Conservation (phyloP, 2,888 invertebrate species). For the Agelastica alni region DNA sequence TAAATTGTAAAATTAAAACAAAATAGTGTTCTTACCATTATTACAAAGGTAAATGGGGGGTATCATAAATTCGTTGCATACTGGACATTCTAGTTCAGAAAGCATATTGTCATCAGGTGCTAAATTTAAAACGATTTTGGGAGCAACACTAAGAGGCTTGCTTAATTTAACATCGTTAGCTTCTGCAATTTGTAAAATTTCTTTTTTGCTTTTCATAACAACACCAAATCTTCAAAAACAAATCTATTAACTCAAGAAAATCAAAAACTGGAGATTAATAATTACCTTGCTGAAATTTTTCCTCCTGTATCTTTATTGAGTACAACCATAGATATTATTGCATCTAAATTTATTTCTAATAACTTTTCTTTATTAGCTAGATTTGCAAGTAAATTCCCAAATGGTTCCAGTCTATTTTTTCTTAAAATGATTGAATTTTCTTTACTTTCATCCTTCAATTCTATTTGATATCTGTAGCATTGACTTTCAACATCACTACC, state of each 20-base stretch:
- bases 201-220: slow-evolving; percentile 36
- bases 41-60: slow-evolving; percentile 40
- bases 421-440: slow-evolving; percentile 37
- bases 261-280: too few relatives aligned
- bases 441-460: slow-evolving; percentile 33
- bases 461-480: slow-evolving; percentile 33
- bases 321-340: slow-evolving; percentile 28
- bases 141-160: slow-evolving; percentile 13
- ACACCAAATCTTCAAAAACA: slow-evolving; percentile 33
- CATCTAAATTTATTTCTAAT: slow-evolving; percentile 32
- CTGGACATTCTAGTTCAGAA: slow-evolving; percentile 40
- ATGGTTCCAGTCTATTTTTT: slow-evolving; percentile 30
- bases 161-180: slow-evolving; percentile 14
- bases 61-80: slow-evolving; percentile 41
- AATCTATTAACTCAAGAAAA: too few relatives aligned
- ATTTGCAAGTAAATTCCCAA: slow-evolving; percentile 24
- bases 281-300: neutral
- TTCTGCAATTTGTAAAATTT: slow-evolving; percentile 34
- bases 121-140: slow-evolving; percentile 6
- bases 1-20: too few relatives aligned
- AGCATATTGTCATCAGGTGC: slow-evolving; percentile 36
- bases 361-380: slow-evolving; percentile 24
- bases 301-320: neutral
- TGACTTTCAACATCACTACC: slow-evolving; percentile 8
- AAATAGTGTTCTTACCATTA: slow-evolving; percentile 36